phyloP scores from a whole-genome alignment of 2,113 vertebrate species.

The Scalopus aquaticus region DNA sequence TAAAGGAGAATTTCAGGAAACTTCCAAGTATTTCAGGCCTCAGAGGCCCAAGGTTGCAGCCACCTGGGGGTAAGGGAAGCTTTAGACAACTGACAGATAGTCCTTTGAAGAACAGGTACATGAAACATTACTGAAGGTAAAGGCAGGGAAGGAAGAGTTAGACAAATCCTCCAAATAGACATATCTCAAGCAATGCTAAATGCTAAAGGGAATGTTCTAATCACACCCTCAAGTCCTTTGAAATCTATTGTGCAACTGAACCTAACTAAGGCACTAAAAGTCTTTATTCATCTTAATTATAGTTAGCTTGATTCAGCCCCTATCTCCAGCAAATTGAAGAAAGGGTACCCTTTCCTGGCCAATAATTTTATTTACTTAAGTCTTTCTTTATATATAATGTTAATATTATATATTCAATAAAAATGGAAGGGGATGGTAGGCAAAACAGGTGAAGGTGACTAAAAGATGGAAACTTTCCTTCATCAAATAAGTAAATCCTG shows the following conservation, averaged over 20 bases:
- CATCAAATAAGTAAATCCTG: neutral
- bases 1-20: neutral
- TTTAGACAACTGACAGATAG: neutral
- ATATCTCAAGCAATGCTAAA: neutral
- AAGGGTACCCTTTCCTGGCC: neutral
- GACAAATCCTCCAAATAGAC: neutral
- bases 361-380: neutral
- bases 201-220: neutral
- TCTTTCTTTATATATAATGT: neutral
- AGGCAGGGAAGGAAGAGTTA: neutral
- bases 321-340: neutral
- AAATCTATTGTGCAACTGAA: neutral
- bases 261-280: neutral
- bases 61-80: neutral
- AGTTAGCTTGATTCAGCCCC: neutral
- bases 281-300: neutral
- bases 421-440: neutral
- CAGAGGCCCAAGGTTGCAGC: neutral
- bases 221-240: neutral
- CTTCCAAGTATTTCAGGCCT: neutral
- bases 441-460: neutral
- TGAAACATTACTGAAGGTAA: neutral
- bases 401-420: neutral
- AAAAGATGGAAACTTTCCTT: neutral
- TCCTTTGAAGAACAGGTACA: neutral